Percentiles rank a stretch among this genome's conserved stretches.
phyloP scores from a whole-genome alignment of 2,888 invertebrate genomes.

The Metopia argyrocephala region DNA sequence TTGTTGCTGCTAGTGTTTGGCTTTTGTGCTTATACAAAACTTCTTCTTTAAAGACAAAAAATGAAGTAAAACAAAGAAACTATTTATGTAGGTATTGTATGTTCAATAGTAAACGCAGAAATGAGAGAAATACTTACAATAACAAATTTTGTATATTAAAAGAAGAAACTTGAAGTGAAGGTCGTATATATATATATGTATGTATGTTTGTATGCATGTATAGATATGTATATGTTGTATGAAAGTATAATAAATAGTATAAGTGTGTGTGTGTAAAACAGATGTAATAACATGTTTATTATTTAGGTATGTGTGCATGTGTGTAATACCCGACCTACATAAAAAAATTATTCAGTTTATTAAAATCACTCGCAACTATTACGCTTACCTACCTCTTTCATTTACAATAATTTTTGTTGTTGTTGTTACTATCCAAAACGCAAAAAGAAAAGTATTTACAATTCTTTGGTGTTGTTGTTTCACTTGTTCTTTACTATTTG shows the following conservation, averaged over 20 bases:
- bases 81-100: constrained; percentile 64
- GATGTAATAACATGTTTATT: constrained; percentile 15
- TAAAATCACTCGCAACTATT: not conserved
- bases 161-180: constrained; percentile 66
- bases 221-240: constrained; percentile 22
- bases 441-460: constrained; percentile 15
- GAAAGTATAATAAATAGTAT: not conserved
- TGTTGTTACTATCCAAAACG: constrained; percentile 46
- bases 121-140: constrained; percentile 35
- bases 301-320: constrained; percentile 24
- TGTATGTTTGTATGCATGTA: constrained; percentile 29
- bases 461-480: constrained; percentile 35
- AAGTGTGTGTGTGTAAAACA: constrained; percentile 6
- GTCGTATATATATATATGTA: constrained; percentile 55
- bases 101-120: constrained; percentile 63
- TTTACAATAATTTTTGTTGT: constrained; percentile 61
- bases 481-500: constrained; percentile 3
- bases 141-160: constrained; percentile 60
- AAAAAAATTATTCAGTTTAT: constrained; percentile 63
- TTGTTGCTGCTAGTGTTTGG: too few species aligned
- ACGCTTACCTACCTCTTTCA: constrained; percentile 62
- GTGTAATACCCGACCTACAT: constrained; percentile 60
- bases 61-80: constrained; percentile 62
- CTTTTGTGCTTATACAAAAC: constrained; percentile 29
- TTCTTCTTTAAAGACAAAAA: constrained; percentile 60